Evolutionary conservation across 2,888 invertebrate species (phyloP).

Genomic region (Congeria kusceri): DNA sequence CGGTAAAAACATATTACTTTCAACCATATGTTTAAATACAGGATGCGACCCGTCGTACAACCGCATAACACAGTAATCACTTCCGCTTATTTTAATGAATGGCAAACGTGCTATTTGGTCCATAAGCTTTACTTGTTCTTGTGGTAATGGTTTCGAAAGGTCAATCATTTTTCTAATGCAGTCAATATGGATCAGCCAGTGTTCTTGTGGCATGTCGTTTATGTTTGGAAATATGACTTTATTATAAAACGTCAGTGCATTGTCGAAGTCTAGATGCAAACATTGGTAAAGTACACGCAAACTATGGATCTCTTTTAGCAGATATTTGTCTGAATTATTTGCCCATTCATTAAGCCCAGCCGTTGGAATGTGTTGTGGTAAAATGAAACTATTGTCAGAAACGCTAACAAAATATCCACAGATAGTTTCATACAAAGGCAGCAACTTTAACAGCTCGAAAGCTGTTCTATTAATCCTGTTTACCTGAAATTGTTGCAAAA

Average conservation of each 20-base stretch:
- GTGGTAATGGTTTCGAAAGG: background rate
- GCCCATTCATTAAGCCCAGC: conserved; percentile 53
- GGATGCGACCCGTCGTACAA: conserved; percentile 17
- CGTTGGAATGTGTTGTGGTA: conserved; percentile 44
- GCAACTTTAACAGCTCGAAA: background rate
- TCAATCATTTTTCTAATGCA: background rate
- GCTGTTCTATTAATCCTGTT: too few relatives aligned
- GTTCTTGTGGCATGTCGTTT: background rate
- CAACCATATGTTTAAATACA: conserved; percentile 28
- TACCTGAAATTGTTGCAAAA: too few relatives aligned
- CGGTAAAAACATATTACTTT: conserved; percentile 31
- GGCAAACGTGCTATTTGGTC: conserved; percentile 3
- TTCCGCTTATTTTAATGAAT: conserved; percentile 17
- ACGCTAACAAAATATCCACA: conserved; percentile 10
- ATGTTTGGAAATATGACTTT: conserved; percentile 22
- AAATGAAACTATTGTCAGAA: conserved; percentile 14
- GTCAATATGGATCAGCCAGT: conserved; percentile 5
- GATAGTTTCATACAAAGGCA: conserved; percentile 28
- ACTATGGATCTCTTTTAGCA: conserved; percentile 26
- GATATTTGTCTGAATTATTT: conserved; percentile 1
- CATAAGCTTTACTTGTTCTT: conserved; percentile 1
- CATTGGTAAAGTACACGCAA: background rate
- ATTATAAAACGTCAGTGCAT: conserved; percentile 11
- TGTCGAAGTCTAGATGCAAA: background rate
- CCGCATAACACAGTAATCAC: conserved; percentile 19